Percentiles rank a stretch among this genome's conserved stretches.
Evolutionary conservation across 2,113 vertebrate species (phyloP).

Genomic region (Euleptes europaea): DNA sequence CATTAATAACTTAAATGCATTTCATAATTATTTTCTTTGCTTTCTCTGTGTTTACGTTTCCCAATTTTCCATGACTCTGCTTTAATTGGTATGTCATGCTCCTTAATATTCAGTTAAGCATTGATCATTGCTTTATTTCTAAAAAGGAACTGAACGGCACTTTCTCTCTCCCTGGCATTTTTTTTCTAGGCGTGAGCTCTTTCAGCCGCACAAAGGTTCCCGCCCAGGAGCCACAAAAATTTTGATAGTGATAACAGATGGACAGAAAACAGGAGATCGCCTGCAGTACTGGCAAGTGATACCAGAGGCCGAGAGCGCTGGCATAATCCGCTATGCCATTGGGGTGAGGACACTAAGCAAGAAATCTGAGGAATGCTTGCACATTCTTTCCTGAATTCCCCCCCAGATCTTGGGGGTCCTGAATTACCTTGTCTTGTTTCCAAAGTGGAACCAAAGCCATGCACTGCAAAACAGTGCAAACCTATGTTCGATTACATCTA

Average conservation of each 20-base stretch:
- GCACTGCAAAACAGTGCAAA: too few species aligned
- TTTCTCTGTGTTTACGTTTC: neutral
- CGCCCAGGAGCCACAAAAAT: conserved; percentile 55
- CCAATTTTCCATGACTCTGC: neutral
- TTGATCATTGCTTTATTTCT: too few species aligned
- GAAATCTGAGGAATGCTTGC: neutral
- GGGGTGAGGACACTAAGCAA: conserved; percentile 46
- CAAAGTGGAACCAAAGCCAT: too few species aligned
- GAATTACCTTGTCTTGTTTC: too few species aligned
- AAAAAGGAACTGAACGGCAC: neutral
- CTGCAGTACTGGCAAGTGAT: conserved; percentile 24
- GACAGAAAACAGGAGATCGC: conserved; percentile 48
- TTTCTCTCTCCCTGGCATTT: neutral
- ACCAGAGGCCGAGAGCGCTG: conserved; percentile 39
- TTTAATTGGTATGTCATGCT: neutral
- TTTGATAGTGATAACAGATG: conserved; percentile 70
- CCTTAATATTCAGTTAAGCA: neutral
- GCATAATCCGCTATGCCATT: conserved; percentile 60
- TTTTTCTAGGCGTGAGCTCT: conserved; percentile 52
- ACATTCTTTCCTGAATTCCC: too few species aligned
- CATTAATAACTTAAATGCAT: neutral
- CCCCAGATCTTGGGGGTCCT: too few species aligned
- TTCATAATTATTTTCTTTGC: neutral
- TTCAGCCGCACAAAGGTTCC: conserved; percentile 50
- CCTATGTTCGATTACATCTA: too few species aligned